phyloP scores from a whole-genome alignment of 2,113 vertebrate genomes.

The Carassius carassius region DNA sequence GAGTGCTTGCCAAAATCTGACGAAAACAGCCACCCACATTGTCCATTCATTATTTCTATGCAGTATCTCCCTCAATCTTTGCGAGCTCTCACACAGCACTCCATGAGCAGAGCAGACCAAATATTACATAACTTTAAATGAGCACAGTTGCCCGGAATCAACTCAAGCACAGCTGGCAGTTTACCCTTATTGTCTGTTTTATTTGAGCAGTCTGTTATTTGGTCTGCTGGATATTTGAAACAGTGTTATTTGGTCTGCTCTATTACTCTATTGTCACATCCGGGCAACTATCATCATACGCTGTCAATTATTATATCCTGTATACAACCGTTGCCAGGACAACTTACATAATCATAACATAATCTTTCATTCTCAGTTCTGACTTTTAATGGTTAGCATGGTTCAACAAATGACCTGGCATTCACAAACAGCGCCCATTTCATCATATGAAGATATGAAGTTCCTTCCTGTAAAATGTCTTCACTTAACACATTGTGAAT shows the following conservation, averaged over 20 bases:
- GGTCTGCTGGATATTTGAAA: conserved; percentile 14
- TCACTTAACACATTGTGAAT: background rate
- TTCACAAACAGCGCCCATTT: background rate
- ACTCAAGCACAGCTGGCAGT: conserved; percentile 1
- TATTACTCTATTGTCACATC: background rate
- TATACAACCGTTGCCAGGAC: background rate
- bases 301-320: background rate
- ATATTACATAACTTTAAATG: conserved; percentile 18
- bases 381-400: background rate
- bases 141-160: conserved; percentile 8
- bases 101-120: background rate
- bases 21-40: background rate
- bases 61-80: background rate
- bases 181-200: conserved; percentile 13
- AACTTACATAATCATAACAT: conserved; percentile 10
- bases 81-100: background rate
- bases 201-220: conserved; percentile 17
- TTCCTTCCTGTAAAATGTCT: conserved; percentile 41
- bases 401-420: conserved; percentile 4
- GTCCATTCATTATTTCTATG: conserved; percentile 9
- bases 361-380: background rate
- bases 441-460: conserved; percentile 25
- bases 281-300: background rate
- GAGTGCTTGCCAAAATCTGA: background rate
- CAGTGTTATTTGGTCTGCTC: conserved; percentile 21